Evolutionary conservation across 2,888 invertebrate genomes (phyloP).

Genomic region (Neuroscelio doddi): DNA sequence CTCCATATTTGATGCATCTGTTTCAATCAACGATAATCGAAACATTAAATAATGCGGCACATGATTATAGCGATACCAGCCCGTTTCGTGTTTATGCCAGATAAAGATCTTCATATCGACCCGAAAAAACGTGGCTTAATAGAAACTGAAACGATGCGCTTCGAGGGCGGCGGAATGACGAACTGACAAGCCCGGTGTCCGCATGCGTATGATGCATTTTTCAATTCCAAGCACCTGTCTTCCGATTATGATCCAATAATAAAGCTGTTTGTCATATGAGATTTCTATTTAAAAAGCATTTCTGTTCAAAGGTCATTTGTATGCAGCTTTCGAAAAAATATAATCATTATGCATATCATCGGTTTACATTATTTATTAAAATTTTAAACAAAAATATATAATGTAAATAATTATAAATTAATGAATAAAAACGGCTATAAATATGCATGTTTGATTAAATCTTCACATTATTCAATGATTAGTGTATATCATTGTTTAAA

Average conservation of each 20-base stretch:
- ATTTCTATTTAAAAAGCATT: slow-evolving; percentile 7
- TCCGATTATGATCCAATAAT: slow-evolving; percentile 45
- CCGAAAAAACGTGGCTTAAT: slow-evolving; percentile 51
- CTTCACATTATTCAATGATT: too few species aligned
- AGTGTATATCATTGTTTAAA: too few species aligned
- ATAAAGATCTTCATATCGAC: slow-evolving; percentile 39
- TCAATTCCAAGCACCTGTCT: slow-evolving; percentile 60
- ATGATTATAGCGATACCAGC: slow-evolving; percentile 42
- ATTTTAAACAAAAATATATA: too few species aligned
- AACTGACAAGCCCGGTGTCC: slow-evolving; percentile 38
- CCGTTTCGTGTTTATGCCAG: slow-evolving; percentile 36
- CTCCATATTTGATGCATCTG: slow-evolving; percentile 29
- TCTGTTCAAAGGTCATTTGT: too few species aligned
- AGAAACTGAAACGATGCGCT: slow-evolving; percentile 52
- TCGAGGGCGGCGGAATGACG: slow-evolving; percentile 50
- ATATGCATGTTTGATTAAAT: too few species aligned
- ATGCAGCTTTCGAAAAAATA: too few species aligned
- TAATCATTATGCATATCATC: too few species aligned
- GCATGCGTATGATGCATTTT: slow-evolving; percentile 55
- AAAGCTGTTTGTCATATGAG: not conserved
- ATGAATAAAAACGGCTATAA: too few species aligned
- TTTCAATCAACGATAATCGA: slow-evolving; percentile 39
- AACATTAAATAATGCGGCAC: slow-evolving; percentile 39
- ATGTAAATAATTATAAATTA: too few species aligned
- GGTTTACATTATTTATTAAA: too few species aligned